phyloP scores from a whole-genome alignment of 2,797 vertebrate species.

The Alosa sapidissima region DNA sequence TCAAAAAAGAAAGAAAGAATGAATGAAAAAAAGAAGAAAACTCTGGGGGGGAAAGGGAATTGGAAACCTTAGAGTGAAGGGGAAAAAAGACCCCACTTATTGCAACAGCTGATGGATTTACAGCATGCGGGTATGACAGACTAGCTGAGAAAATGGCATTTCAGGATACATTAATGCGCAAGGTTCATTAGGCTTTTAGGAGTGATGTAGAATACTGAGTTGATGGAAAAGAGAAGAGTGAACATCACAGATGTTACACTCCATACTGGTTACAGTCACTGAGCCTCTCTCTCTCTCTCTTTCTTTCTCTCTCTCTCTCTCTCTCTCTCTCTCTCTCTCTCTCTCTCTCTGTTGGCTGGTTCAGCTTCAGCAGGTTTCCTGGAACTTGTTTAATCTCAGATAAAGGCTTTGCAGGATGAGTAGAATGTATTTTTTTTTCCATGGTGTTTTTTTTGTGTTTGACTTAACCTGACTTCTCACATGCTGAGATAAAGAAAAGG shows the following conservation, averaged over 20 bases:
- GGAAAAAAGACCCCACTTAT: constrained; percentile 22
- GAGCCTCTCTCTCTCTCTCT: not conserved
- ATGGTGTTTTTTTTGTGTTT: not conserved
- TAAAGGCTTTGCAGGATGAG: constrained; percentile 5
- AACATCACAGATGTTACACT: constrained; percentile 25
- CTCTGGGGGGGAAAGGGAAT: constrained; percentile 22
- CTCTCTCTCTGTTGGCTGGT: not conserved
- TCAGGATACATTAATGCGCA: constrained; percentile 25
- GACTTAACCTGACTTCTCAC: constrained; percentile 6
- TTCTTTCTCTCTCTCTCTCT: not conserved
- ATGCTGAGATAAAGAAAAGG: not conserved
- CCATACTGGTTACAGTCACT: not conserved
- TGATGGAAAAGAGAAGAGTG: not conserved
- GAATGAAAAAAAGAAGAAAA: constrained; percentile 36
- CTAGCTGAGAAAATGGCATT: constrained; percentile 26
- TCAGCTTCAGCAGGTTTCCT: constrained; percentile 8
- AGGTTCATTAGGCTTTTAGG: constrained; percentile 16
- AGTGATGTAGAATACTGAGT: constrained; percentile 5
- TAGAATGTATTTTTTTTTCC: not conserved
- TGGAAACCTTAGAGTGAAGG: constrained; percentile 39
- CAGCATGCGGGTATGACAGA: constrained; percentile 17
- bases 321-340: not conserved
- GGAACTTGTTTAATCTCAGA: constrained; percentile 21
- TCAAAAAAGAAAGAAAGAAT: constrained; percentile 28
- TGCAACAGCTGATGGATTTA: constrained; percentile 23